Evolutionary conservation across 2,113 vertebrate genomes (phyloP), one percentile per base, ranked within the genome.

Genomic region (Tringa solitaria): DNA sequence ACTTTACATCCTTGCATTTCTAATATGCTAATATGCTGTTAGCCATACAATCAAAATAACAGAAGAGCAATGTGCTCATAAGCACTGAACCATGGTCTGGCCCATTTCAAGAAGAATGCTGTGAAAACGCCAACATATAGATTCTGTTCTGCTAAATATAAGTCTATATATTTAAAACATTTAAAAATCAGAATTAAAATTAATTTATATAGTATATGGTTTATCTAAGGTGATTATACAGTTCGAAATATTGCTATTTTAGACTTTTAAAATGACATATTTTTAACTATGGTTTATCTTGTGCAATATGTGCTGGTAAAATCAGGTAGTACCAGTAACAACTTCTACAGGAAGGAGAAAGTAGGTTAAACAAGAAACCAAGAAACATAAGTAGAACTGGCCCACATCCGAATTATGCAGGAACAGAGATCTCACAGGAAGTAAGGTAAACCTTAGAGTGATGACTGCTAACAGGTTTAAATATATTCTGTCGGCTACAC

Each of bases 331-430:
- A 96, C 89, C 96, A 97, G 96, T 95, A 97, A 97, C 90, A 97
- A 95, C 97, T 89, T 96, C 98, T 98, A 99, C 98, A 73, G 98
- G 99, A 99, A 99, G 98, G 97, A 97, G 96, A 98, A 98, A 99
- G 98, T 98, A 99, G 99, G 99, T 99, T 99, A 99, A 94, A 92
- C 60, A 96, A 97, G 97, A 98, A 97, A 95, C 84, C 89, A 96
- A 97, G 92, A 98, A 97, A 96, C 86, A 93, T 94, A 97, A 96
- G 97, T 95, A 93, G 83, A 94, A 95, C 17, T 95, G 90, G 90
- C 97, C 97, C 98, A 97, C 98, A 98, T 98, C 94, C 93, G 84
- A 98, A 92, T 95, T 83, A 93, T 83, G 91, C 96, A 98, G 98
- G 98, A 98, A 94, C 96, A 95, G 76, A 92, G 80, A 87, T 94